These are phyloP conservation scores for Meteorus cinctellus DNA, from an alignment of 2,888 invertebrate genomes.

Conservation along the genomic window DNA sequence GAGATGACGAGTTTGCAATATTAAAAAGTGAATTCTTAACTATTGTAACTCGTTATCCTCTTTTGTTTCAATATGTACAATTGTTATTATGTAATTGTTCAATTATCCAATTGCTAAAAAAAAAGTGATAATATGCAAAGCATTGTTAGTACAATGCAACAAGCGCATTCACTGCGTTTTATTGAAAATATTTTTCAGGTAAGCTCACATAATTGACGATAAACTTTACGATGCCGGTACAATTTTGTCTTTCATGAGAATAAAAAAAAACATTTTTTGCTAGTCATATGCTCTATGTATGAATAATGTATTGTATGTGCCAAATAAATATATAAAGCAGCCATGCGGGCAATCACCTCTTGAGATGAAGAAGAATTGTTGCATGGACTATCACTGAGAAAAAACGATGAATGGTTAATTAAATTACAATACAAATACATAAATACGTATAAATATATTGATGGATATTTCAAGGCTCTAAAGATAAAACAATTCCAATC, in stretches of 20 bases:
- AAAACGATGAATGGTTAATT: not conserved
- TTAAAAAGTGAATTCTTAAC: not conserved
- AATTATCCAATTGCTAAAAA: constrained; percentile 3
- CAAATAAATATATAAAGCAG: constrained; percentile 56
- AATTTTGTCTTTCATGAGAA: constrained; percentile 58
- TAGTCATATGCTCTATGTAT: constrained; percentile 51
- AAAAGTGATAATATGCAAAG: constrained; percentile 44
- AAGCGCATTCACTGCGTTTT: not conserved
- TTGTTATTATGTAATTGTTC: constrained; percentile 2
- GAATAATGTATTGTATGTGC: constrained; percentile 59
- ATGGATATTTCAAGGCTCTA: not conserved
- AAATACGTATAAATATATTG: not conserved
- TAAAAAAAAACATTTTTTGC: constrained; percentile 47
- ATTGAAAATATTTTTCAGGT: not conserved
- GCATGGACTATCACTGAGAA: not conserved
- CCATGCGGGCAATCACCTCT: not conserved
- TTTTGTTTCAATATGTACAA: not conserved
- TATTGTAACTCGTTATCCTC: not conserved
- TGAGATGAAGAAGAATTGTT: not conserved
- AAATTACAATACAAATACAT: not conserved
- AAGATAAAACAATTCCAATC: not conserved
- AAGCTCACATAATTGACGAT: constrained; percentile 12
- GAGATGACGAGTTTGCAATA: not conserved
- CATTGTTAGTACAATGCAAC: constrained; percentile 20
- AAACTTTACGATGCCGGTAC: constrained; percentile 33